These are phyloP conservation scores for Aotus griseimembra DNA, from an alignment of 2,797 vertebrate species.

Conservation along the genomic window DNA sequence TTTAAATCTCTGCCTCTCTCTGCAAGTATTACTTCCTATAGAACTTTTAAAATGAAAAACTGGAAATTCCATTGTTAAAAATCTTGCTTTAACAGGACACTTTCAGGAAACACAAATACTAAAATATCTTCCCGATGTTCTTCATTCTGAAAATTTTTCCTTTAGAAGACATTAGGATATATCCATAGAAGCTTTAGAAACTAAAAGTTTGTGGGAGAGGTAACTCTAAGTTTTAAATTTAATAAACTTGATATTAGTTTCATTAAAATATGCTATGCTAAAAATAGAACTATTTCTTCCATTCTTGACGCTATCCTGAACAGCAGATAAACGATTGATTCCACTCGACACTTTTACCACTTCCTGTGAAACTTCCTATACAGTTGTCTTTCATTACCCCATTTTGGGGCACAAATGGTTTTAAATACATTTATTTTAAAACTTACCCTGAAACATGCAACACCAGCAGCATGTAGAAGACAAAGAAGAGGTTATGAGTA, in stretches of 20 bases:
- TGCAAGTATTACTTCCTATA: not conserved
- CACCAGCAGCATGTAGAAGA: constrained; percentile 96
- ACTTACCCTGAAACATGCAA: constrained; percentile 97
- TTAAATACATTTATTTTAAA: constrained; percentile 30
- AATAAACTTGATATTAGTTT: not conserved
- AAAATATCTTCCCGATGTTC: constrained; percentile 5
- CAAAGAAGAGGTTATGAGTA: constrained; percentile 97
- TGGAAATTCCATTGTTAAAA: not conserved
- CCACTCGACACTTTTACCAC: not conserved
- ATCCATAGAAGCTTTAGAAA: not conserved
- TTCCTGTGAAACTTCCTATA: not conserved
- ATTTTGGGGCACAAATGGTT: not conserved
- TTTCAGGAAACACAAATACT: constrained; percentile 41
- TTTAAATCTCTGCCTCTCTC: not conserved
- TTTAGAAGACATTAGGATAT: not conserved
- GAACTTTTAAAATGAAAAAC: constrained; percentile 31
- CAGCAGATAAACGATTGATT: not conserved
- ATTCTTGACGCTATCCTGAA: not conserved
- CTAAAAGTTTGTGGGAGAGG: not conserved
- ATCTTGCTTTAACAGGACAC: not conserved
- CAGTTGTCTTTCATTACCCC: not conserved
- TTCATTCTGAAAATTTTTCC: not conserved
- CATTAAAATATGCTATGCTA: constrained; percentile 2
- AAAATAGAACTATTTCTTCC: not conserved
- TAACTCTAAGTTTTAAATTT: not conserved